Evolutionary conservation across 1,140 invertebrate species (phyloP).

Genomic region (Drosophila athabasca): DNA sequence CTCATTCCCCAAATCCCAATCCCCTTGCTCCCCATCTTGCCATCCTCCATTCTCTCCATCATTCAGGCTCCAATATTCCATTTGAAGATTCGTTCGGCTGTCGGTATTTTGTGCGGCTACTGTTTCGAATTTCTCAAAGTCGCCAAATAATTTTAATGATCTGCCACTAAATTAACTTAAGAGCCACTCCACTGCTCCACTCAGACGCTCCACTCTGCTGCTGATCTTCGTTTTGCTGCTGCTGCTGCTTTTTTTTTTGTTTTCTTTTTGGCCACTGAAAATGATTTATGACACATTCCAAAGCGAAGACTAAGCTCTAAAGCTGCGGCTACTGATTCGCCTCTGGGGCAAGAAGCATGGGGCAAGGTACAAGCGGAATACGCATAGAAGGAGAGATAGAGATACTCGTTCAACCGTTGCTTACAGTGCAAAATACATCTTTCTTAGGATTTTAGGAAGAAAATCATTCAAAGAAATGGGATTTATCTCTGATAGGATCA

Average conservation of each 20-base stretch:
- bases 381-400: background rate
- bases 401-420: background rate
- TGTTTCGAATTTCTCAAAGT: constrained; percentile 74
- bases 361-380: background rate
- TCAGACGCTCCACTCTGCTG: too few species aligned
- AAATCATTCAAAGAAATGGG: too few species aligned
- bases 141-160: constrained; percentile 64
- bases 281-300: constrained; percentile 61
- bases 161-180: constrained; percentile 64
- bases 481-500: too few species aligned
- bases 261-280: constrained; percentile 37
- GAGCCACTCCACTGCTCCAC: constrained; percentile 21
- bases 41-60: constrained; percentile 30
- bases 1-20: constrained; percentile 10
- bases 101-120: constrained; percentile 74
- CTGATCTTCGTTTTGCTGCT: background rate
- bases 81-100: constrained; percentile 76
- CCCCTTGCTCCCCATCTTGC: constrained; percentile 8
- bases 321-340: constrained; percentile 45
- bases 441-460: too few species aligned
- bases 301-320: constrained; percentile 32
- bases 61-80: constrained; percentile 51
- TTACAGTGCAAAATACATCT: too few species aligned
- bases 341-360: background rate
- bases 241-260: background rate